Evolutionary conservation across 2,113 vertebrate genomes (phyloP), one percentile per base, ranked within the genome.

Genomic region (Cebidichthys violaceus): DNA sequence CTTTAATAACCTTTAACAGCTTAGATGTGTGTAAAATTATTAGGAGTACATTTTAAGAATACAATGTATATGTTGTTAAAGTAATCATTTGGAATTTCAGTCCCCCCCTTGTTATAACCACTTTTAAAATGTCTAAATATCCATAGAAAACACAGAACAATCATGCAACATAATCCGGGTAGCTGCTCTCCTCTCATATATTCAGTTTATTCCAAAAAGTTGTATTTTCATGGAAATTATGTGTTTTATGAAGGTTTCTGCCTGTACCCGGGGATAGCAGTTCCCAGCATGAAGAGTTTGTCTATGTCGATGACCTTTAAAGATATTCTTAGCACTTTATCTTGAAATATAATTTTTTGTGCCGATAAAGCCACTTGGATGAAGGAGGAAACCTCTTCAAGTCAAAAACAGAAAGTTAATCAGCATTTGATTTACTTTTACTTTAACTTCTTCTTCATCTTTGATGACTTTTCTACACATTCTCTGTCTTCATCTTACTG

Each of bases 1-100:
- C 65, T 77, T 31, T 74, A 31, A 88, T 86, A 75, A 81, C 73
- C 64, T 76, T 85, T 60, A 31, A 65, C 70, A 74, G 72, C 81
- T 60, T 24, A 33, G 33, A 75, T 29, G 24, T 1, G 22, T 75
- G 66, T 67, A 62, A 71, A 71, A 72, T 9, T 9, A 59, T 69
- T 61, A 77, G 17, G 43, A 75, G 15, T 62, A 41, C 18, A 29
- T 45, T 33, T 74, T n/a, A 18, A 22, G 18, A 41, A 71, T 64
- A 1, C 2, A 27, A 17, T 3, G 9, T 55, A 7, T 73, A 47
- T 45, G n/a, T 41, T 47, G 17, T 39, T 33, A 0, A 65, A 33
- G 6, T 7, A 60, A 41, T 70, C 2, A 52, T 22, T 27, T 4
- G 15, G 9, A 22, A 70, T 81, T 71, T 77, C 15, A 43, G 24